Percentiles rank a stretch among this genome's conserved stretches.
These are phyloP conservation scores for Anthopleura sola DNA, from an alignment of 64 coral and sea anemone genomes.

Conservation along the genomic window DNA sequence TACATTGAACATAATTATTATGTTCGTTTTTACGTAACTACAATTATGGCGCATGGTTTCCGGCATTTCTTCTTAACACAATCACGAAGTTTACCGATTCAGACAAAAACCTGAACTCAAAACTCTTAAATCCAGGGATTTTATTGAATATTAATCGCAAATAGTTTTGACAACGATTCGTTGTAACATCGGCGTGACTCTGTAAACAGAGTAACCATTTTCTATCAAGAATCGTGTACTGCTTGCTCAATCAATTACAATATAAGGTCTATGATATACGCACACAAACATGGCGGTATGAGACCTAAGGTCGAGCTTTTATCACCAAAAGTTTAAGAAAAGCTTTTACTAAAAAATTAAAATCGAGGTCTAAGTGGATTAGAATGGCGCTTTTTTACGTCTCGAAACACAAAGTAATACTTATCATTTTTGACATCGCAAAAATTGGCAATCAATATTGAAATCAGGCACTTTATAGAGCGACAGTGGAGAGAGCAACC, in stretches of 20 bases:
- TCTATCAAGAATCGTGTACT: neutral
- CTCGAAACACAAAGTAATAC: no score
- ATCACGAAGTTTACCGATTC: neutral
- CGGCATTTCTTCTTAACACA: neutral
- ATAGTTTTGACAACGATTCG: neutral
- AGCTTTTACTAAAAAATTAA: no score
- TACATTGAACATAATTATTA: no score
- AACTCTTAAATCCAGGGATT: neutral
- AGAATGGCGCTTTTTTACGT: no score
- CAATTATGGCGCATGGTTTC: neutral
- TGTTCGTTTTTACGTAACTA: no score
- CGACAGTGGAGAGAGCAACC: no score
- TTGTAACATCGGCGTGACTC: neutral
- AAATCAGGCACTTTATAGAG: no score
- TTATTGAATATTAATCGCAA: neutral
- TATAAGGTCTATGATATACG: neutral
- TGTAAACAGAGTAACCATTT: neutral
- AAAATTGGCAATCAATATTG: no score
- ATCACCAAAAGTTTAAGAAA: no score
- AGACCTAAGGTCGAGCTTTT: neutral
- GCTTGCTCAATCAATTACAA: neutral
- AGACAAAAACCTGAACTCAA: neutral
- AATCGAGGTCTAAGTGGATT: no score
- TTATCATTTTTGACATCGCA: no score
- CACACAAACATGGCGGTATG: neutral